A percentile compares a stretch with the other conserved stretches of the same genome.
Conservation (phyloP, 2,888 invertebrate genomes). For the Tricholauxania praeusta region DNA sequence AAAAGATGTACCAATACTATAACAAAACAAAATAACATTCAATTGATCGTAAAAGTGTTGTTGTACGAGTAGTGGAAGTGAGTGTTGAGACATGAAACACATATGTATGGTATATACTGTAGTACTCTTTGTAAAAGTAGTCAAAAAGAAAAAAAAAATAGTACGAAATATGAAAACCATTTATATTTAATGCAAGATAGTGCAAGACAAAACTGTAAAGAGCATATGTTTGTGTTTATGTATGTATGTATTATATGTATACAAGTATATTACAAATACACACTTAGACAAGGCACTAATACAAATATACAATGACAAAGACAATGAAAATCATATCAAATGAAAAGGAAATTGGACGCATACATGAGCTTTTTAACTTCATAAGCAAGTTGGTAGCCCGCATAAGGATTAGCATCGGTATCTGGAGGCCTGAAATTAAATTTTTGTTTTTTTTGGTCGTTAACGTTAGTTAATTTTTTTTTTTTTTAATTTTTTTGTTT, state of each 20-base stretch:
- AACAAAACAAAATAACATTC: too few relatives aligned
- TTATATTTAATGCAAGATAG: conserved; percentile 49
- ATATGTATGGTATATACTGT: too few relatives aligned
- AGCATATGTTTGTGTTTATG: conserved; percentile 27
- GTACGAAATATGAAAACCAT: conserved; percentile 55
- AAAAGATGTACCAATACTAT: too few relatives aligned
- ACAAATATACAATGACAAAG: conserved; percentile 27
- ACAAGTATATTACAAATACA: conserved; percentile 36
- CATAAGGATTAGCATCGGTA: conserved; percentile 93
- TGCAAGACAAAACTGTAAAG: conserved; percentile 39
- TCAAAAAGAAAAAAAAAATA: conserved; percentile 50
- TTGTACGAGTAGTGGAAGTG: conserved; percentile 46
- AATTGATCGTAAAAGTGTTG: too few relatives aligned
- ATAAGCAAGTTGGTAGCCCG: conserved; percentile 99
- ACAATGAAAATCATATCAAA: conserved; percentile 36
- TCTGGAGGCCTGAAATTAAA: conserved; percentile 85
- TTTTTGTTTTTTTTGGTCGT: conserved; percentile 51
- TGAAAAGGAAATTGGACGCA: conserved; percentile 71
- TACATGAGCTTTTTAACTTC: conserved; percentile 99
- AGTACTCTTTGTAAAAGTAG: conserved; percentile 51
- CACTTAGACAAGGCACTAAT: conserved; percentile 44
- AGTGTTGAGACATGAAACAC: neutral
- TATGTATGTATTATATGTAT: conserved; percentile 25
- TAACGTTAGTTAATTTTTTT: conserved; percentile 38
- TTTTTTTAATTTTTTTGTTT: conserved; percentile 35